phyloP scores from a whole-genome alignment of 2,113 vertebrate genomes.

The Sphaerodactylus townsendi region DNA sequence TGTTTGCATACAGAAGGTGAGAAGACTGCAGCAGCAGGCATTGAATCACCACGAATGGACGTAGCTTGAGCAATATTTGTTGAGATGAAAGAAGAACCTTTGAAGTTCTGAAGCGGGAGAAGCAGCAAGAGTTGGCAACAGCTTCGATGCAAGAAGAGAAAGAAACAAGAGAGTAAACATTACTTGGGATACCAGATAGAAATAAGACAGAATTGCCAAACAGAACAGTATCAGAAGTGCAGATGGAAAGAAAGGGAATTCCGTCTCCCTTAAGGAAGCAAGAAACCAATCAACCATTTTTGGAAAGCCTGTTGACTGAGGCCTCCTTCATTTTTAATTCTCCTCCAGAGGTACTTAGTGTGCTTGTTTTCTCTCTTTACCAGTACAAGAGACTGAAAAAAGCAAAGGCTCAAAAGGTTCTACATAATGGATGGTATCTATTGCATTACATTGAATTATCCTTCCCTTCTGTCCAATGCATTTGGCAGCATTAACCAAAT shows the following conservation, averaged over 20 bases:
- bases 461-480: neutral
- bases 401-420: slow-evolving; percentile 7
- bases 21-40: neutral
- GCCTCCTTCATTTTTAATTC: neutral
- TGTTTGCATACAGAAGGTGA: neutral
- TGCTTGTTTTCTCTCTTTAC: neutral
- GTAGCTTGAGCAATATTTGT: neutral
- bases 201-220: neutral
- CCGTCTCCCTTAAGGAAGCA: neutral
- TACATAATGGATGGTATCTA: neutral
- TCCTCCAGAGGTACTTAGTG: neutral
- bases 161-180: neutral
- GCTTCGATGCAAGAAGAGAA: neutral
- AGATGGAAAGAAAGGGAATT: neutral
- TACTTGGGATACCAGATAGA: neutral
- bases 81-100: neutral
- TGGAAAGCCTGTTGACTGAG: neutral
- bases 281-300: neutral
- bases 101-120: neutral
- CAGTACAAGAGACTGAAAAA: neutral
- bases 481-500: slow-evolving; percentile 25
- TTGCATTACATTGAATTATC: slow-evolving; percentile 22
- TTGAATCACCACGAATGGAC: neutral
- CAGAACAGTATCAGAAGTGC: neutral
- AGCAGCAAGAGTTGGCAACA: neutral